Percentiles rank a stretch among this genome's conserved stretches.
phyloP scores from a whole-genome alignment of 2,888 invertebrate species.

The Chrysolina americana region DNA sequence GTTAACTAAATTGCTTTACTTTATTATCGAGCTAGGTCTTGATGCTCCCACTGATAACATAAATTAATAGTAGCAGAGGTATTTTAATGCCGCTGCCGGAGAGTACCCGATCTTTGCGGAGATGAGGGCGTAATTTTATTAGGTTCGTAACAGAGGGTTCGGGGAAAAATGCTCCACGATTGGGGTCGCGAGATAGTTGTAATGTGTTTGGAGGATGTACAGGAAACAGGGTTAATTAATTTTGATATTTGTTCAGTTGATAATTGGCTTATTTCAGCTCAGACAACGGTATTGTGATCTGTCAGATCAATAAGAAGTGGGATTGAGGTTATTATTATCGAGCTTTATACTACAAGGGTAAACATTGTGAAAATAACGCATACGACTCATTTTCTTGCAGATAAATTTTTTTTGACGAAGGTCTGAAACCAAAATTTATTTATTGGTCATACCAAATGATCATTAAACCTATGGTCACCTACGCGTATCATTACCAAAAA shows the following conservation, averaged over 20 bases:
- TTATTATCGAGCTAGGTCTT: conserved; percentile 46
- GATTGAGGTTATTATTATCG: too few species aligned
- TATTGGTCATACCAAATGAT: too few species aligned
- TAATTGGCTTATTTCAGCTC: too few species aligned
- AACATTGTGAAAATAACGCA: too few species aligned
- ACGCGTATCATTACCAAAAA: too few species aligned
- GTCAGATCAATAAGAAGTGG: too few species aligned
- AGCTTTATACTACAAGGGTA: too few species aligned
- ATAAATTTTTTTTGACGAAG: too few species aligned
- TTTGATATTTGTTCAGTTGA: background rate
- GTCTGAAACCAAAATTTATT: too few species aligned
- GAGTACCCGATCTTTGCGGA: conserved; percentile 9
- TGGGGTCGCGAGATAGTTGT: background rate
- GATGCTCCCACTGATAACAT: conserved; percentile 48
- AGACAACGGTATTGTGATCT: too few species aligned
- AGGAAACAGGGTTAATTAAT: background rate
- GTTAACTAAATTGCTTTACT: conserved; percentile 52
- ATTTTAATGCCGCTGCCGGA: conserved; percentile 39
- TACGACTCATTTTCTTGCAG: too few species aligned
- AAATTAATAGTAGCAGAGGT: conserved; percentile 46
- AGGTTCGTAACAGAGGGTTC: conserved; percentile 22
- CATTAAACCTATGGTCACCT: too few species aligned
- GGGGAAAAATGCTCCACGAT: background rate
- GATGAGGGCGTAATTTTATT: conserved; percentile 28
- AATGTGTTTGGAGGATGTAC: conserved; percentile 1